Evolutionary conservation across 2,113 vertebrate genomes (phyloP), one percentile per base, ranked within the genome.

Genomic region (Merops nubicus): DNA sequence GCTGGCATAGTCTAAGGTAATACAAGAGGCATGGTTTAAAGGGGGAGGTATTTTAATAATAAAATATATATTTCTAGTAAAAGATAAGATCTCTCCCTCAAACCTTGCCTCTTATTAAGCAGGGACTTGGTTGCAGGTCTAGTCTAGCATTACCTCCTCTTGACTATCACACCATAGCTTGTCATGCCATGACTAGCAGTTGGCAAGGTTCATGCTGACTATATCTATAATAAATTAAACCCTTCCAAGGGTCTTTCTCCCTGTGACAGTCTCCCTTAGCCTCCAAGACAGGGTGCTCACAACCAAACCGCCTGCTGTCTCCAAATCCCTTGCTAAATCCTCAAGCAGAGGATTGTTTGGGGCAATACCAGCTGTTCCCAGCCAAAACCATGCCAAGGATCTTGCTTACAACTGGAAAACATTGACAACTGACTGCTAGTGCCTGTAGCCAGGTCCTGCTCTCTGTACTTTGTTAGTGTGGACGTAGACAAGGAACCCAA

Each of bases 31-130:
- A 78, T 28, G 91, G 72, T 81, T 97, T 92, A 88, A 75, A 91
- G 80, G 67, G 75, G 33, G 60, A 95, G 75, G 45, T 80, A 50
- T 93, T 97, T 93, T 67, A 74, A 89, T 96, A 95, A 86, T 77
- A 95, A 97, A 95, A 97, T 96, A 89, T 93, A 76, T 92, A 78
- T 96, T 96, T 96, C 22, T 91, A 93, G 83, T 54, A 91, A 93
- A 96, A 96, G 25, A 95, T 83, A 95, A 0, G 6, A 51, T 75
- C 83, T 96, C 88, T 92, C 38, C 80, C 76, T 75, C 50, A 95
- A 96, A 75, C 80, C 89, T 91, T 84, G 83, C 12, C 80, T 92
- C 16, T 50, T 65, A 59, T 11, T 56, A 54, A 78, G 23, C 63
- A 85, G 33, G 29, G 45, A 64, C 63, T 73, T 57, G 25, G 50